These are phyloP conservation scores for Dasypus novemcinctus DNA, from an alignment of 2,113 vertebrate species.

Conservation along the genomic window DNA sequence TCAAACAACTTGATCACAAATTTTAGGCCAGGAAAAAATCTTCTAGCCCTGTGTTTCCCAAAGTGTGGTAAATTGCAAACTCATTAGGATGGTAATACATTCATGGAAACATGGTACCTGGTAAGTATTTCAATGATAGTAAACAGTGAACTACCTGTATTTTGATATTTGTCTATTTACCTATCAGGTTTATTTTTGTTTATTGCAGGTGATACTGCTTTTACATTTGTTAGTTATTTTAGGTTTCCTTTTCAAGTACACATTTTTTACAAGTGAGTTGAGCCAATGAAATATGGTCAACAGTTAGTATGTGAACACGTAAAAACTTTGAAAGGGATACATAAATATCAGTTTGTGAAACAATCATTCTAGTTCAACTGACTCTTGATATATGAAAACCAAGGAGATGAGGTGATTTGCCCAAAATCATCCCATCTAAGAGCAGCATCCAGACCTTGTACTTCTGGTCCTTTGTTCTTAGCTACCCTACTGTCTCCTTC, in stretches of 20 bases:
- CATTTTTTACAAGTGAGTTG: not conserved
- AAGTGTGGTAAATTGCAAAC: not conserved
- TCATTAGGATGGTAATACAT: not conserved
- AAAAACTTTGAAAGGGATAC: not conserved
- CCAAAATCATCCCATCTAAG: not conserved
- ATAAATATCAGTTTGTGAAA: not conserved
- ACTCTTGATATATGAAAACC: not conserved
- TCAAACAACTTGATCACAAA: constrained; percentile 53
- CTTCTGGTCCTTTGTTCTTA: not conserved
- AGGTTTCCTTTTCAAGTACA: constrained; percentile 24
- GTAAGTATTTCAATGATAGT: not conserved
- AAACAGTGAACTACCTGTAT: not conserved
- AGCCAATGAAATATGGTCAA: not conserved
- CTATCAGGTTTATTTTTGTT: not conserved
- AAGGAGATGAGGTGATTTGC: not conserved
- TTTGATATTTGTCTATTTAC: not conserved
- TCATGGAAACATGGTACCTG: not conserved
- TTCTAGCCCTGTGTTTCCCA: not conserved
- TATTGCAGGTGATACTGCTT: not conserved
- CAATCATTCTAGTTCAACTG: not conserved
- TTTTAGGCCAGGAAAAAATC: not conserved
- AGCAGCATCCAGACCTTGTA: not conserved
- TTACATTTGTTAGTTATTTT: not conserved
- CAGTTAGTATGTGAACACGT: not conserved
- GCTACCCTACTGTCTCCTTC: not conserved